Percentiles rank a stretch among this genome's conserved stretches.
Conservation (phyloP, 2,888 invertebrate species). For the Harpagoxenus sublaevis region DNA sequence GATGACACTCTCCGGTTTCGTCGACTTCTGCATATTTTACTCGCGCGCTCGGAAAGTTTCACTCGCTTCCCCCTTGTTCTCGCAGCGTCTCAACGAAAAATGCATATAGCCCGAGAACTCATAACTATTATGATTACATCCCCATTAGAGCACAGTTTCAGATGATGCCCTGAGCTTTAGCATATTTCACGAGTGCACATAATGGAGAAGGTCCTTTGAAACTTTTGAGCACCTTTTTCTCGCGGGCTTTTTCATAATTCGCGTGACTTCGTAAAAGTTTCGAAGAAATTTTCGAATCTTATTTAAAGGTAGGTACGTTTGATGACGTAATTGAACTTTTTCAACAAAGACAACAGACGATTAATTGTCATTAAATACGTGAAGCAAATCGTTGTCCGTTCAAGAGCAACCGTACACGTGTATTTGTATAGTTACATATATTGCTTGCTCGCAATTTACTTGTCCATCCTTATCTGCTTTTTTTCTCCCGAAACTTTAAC, state of each 20-base stretch:
- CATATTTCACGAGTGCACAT: neutral
- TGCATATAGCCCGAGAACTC: neutral
- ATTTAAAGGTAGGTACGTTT: neutral
- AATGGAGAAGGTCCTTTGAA: neutral
- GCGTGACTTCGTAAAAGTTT: neutral
- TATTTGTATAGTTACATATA: neutral
- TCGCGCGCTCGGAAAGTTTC: constrained; percentile 14
- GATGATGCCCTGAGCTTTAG: neutral
- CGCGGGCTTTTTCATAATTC: neutral
- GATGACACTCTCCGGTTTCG: constrained; percentile 51
- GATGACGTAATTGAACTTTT: neutral
- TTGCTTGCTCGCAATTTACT: neutral
- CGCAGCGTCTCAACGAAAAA: neutral
- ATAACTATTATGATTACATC: constrained; percentile 15
- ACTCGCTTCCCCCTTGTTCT: constrained; percentile 11
- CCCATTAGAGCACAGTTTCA: neutral
- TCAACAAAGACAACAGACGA: neutral
- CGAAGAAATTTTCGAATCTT: neutral
- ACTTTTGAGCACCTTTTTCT: neutral
- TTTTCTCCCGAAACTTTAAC: constrained; percentile 29
- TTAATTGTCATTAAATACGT: neutral
- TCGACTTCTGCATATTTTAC: constrained; percentile 59
- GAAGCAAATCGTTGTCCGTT: too few relatives aligned
- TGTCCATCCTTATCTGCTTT: neutral
- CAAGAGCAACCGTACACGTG: neutral